Conservation (phyloP, 2,113 vertebrate genomes). For the Cisticola juncidis region DNA sequence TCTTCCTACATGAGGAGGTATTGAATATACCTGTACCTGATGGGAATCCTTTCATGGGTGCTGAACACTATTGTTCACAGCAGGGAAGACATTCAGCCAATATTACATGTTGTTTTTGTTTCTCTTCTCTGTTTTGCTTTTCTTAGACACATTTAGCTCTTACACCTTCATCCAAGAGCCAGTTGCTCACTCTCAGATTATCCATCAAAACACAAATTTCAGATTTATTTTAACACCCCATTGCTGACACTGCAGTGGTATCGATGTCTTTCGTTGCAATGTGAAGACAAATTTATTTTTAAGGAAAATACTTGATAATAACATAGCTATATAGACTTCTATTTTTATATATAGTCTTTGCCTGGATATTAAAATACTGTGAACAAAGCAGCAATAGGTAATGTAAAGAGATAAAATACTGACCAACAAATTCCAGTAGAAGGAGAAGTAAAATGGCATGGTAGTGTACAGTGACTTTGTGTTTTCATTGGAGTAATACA, state of each 20-base stretch:
- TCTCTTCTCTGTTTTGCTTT: background rate
- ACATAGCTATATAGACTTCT: background rate
- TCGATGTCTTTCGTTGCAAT: background rate
- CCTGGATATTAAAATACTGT: background rate
- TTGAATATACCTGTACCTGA: background rate
- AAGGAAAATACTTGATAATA: background rate
- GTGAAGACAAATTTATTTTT: background rate
- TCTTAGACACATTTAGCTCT: background rate
- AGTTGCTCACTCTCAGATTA: background rate
- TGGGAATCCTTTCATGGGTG: background rate
- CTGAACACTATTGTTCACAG: background rate
- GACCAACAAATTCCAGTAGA: background rate
- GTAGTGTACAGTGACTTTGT: background rate
- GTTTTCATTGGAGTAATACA: background rate
- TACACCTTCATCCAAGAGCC: background rate
- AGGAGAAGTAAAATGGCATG: background rate
- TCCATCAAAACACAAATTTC: background rate
- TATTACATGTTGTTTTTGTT: background rate
- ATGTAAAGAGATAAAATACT: background rate
- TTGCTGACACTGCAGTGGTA: background rate
- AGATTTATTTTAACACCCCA: rapidly evolving
- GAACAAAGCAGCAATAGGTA: background rate
- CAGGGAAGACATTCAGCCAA: background rate
- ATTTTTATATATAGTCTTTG: background rate
- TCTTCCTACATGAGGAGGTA: background rate